phyloP scores from a whole-genome alignment of 1,140 invertebrate genomes.

The Lerema accius region DNA sequence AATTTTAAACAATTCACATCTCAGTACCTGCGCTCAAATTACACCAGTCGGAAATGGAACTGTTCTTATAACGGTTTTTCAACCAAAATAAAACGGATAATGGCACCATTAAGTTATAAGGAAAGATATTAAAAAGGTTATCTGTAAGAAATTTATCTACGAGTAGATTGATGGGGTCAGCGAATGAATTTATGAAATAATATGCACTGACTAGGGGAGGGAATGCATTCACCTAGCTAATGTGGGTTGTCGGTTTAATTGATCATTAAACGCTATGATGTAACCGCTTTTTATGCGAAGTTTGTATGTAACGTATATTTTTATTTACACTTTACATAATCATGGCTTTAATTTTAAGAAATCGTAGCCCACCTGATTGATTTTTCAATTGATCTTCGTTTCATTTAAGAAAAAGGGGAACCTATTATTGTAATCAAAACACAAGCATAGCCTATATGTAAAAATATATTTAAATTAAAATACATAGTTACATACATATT shows the following conservation, averaged over 20 bases:
- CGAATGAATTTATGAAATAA: conserved; percentile 16
- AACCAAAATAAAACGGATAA: conserved; percentile 8
- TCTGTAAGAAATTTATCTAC: conserved; percentile 16
- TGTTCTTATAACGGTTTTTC: neutral
- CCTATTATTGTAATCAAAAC: too few relatives aligned
- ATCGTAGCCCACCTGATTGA: too few relatives aligned
- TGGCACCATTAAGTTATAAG: conserved; percentile 9
- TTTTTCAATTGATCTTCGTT: too few relatives aligned
- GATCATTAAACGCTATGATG: conserved; percentile 3
- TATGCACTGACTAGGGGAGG: conserved; percentile 12
- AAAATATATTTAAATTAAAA: too few relatives aligned
- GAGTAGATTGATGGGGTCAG: conserved; percentile 19
- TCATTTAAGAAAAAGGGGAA: too few relatives aligned
- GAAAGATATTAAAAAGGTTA: neutral
- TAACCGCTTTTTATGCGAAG: neutral
- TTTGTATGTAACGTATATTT: too few relatives aligned
- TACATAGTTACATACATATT: too few relatives aligned
- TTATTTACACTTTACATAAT: too few relatives aligned
- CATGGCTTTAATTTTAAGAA: too few relatives aligned
- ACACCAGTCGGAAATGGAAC: neutral
- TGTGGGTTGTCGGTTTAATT: conserved; percentile 4
- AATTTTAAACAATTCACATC: neutral
- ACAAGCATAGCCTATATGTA: too few relatives aligned
- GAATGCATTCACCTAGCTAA: neutral
- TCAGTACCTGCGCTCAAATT: neutral